phyloP scores from a whole-genome alignment of 1,140 invertebrate genomes.

The Phymorhynchus buccinoides region DNA sequence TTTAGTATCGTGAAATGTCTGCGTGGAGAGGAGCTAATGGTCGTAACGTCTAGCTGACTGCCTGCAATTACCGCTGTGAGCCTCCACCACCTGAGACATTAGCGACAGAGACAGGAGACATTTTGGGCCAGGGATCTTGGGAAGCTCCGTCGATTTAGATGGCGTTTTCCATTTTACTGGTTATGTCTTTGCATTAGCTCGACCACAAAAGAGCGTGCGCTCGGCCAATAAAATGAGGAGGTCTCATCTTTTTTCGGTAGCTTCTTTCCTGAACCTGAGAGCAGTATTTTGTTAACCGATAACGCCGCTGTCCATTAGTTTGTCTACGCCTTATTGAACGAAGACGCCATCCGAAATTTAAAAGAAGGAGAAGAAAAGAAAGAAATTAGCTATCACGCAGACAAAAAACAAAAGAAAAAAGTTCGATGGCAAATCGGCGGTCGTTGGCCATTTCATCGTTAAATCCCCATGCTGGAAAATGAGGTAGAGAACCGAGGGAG shows the following conservation, averaged over 20 bases:
- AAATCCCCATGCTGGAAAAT: not conserved
- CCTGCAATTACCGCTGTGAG: constrained; percentile 14
- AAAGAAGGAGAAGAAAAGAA: not conserved
- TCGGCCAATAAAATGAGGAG: constrained; percentile 8
- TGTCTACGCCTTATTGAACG: constrained; percentile 17
- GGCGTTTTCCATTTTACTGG: constrained; percentile 14
- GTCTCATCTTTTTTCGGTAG: not conserved
- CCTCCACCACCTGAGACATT: constrained; percentile 12
- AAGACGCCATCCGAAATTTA: not conserved
- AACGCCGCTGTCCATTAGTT: constrained; percentile 4
- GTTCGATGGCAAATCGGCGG: constrained; percentile 3
- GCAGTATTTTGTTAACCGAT: constrained; percentile 9
- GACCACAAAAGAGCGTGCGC: constrained; percentile 25
- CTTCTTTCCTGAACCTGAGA: not conserved
- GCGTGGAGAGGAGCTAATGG: not conserved
- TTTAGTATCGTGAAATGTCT: constrained; percentile 18
- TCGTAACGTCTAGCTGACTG: constrained; percentile 8
- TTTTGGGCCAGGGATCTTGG: constrained; percentile 14
- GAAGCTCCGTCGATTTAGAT: constrained; percentile 26
- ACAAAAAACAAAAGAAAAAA: not conserved
- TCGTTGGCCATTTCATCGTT: not conserved
- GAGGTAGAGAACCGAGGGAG: not conserved
- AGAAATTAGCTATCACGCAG: not conserved
- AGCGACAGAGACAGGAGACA: constrained; percentile 13
- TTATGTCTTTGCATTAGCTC: constrained; percentile 21